phyloP scores from a whole-genome alignment of 2,888 invertebrate genomes.

The Pecten maximus region DNA sequence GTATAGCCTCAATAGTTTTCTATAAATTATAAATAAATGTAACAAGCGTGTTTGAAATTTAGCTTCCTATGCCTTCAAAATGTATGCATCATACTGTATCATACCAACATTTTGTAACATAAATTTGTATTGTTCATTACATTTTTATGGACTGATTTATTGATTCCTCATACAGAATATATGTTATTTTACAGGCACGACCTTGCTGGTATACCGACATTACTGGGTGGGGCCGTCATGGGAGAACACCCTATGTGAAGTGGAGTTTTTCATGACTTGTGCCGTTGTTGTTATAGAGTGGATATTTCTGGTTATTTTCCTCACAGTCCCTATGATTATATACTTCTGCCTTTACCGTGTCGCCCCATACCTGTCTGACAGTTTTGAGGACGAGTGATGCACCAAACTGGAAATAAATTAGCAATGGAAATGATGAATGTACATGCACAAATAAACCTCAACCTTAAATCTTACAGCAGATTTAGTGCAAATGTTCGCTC shows the following conservation, averaged over 20 bases:
- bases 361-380: neutral
- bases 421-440: neutral
- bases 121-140: too few species aligned
- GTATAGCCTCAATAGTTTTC: too few species aligned
- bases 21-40: too few species aligned
- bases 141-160: too few species aligned
- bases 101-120: neutral
- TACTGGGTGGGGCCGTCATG: neutral
- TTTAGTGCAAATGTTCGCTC: too few species aligned
- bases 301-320: neutral
- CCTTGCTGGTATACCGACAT: conserved; percentile 30
- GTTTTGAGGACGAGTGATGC: neutral
- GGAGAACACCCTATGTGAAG: neutral
- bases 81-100: neutral
- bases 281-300: conserved; percentile 35
- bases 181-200: conserved; percentile 33
- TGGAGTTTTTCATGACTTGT: conserved; percentile 36
- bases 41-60: too few species aligned
- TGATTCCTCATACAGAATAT: neutral
- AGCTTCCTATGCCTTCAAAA: too few species aligned
- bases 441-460: neutral
- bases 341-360: neutral
- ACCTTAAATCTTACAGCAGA: neutral
- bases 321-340: conserved; percentile 4
- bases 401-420: neutral